phyloP scores from a whole-genome alignment of 2,113 vertebrate species.

The Tragelaphus scriptus region DNA sequence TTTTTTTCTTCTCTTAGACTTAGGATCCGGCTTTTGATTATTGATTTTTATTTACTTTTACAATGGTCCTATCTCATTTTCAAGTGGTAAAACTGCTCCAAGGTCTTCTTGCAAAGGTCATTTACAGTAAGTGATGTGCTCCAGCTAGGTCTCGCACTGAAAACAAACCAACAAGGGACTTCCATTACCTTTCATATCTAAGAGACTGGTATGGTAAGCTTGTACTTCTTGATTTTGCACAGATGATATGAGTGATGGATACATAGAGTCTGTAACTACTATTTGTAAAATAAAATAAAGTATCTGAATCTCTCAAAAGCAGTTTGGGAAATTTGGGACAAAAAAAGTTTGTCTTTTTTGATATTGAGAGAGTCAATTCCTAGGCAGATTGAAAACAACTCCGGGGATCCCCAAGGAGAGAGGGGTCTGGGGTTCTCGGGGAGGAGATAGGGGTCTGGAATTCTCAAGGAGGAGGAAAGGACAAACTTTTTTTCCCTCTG shows the following conservation, averaged over 20 bases:
- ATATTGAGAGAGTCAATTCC: not conserved
- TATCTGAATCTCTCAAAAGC: not conserved
- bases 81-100: not conserved
- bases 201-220: not conserved
- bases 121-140: not conserved
- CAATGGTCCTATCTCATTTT: not conserved
- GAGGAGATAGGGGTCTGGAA: not conserved
- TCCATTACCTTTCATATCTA: not conserved
- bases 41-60: slow-evolving; percentile 11
- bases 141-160: not conserved
- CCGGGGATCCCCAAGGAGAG: not conserved
- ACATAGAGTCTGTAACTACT: not conserved
- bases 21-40: not conserved
- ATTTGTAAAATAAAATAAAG: not conserved
- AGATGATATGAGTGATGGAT: not conserved
- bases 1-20: not conserved
- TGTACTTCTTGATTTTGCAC: not conserved
- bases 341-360: not conserved
- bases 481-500: not conserved
- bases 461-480: not conserved
- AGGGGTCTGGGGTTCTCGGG: not conserved
- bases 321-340: not conserved
- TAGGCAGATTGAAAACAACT: not conserved
- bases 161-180: not conserved
- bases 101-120: not conserved